These are phyloP conservation scores for Coregonus sp. DNA, from an alignment of 2,797 vertebrate species.

Conservation along the genomic window DNA sequence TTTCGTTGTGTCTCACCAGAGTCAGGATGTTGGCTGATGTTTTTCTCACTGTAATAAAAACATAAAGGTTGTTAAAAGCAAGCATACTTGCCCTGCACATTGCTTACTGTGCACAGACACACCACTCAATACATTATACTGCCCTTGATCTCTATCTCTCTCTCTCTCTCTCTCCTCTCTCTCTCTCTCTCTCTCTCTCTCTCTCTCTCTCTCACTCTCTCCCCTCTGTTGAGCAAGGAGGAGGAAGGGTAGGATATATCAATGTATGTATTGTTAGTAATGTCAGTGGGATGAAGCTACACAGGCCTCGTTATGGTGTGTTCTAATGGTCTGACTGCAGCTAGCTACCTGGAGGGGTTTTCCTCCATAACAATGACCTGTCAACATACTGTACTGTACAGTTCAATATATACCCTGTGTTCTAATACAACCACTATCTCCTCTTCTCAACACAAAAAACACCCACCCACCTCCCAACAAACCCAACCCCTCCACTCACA, in stretches of 20 bases:
- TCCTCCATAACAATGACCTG: not conserved
- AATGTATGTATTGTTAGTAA: not conserved
- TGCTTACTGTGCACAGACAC: not conserved
- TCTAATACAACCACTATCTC: not conserved
- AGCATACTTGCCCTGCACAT: not conserved
- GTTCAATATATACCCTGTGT: not conserved
- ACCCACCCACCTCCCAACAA: not conserved
- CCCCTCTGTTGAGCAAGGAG: not conserved
- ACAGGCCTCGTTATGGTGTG: not conserved
- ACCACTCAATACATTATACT: not conserved
- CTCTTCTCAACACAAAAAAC: conserved; percentile 6
- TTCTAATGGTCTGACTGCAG: too few relatives aligned
- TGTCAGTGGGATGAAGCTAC: not conserved
- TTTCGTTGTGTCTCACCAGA: not conserved
- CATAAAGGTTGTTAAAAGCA: not conserved
- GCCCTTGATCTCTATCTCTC: not conserved
- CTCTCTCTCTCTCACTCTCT: too few relatives aligned
- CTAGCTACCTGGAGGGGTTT: not conserved
- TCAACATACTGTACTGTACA: not conserved
- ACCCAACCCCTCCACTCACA: not conserved
- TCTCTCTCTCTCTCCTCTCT: not conserved
- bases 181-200: too few relatives aligned
- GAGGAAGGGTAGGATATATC: not conserved
- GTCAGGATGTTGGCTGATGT: not conserved
- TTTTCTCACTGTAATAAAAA: not conserved